Evolutionary conservation across 1,140 invertebrate genomes (phyloP), one percentile per base, ranked within the genome.

Genomic region (Drosophila parvula): DNA sequence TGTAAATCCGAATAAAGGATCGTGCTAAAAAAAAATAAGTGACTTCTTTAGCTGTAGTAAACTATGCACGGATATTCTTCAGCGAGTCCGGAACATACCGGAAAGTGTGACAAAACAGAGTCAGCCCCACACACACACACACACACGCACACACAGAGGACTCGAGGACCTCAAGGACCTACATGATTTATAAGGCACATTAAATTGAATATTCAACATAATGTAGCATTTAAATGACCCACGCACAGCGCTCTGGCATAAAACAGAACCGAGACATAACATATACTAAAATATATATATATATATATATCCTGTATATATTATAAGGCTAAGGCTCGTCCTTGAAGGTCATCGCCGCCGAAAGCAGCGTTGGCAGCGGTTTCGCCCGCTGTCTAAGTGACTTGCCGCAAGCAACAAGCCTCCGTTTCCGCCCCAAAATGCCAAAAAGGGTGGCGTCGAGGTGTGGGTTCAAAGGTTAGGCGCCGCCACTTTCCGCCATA

Each of bases 171-270:
- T 67, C 70, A 77, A 82, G 68, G 76, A 77, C 85, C 83, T 88
- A 79, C 71, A 86, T 89, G 83, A 88, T 88, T 88, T 88, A 88
- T 89, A 83, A 88, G 83, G 53, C 71, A 88, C 83, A 88, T 86
- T 86, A 88, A 83, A 86, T 86, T 86, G 82, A 86, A 86, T 86
- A 88, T 86, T 86, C 83, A 86, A 86, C 83, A 82, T 86, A 86
- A 86, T 86, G 82, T 86, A 79, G 79, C 83, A 82, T 86, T 86
- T 88, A 86, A 86, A 86, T 86, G 82, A 81, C 70, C 81, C 78
- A 78, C 63, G 81, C 78, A 77, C 62, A 78, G 36, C 28, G 40
- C 36, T 43, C 51, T 43, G n/a, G 57, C 55, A 71, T 58, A 57
- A 61, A 48, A 55, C 71, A 62, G 59, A 67, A 43, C 27, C 48